Base-by-base conservation (phyloP, 2,797 vertebrate species). In the Merluccius polli region DNA sequence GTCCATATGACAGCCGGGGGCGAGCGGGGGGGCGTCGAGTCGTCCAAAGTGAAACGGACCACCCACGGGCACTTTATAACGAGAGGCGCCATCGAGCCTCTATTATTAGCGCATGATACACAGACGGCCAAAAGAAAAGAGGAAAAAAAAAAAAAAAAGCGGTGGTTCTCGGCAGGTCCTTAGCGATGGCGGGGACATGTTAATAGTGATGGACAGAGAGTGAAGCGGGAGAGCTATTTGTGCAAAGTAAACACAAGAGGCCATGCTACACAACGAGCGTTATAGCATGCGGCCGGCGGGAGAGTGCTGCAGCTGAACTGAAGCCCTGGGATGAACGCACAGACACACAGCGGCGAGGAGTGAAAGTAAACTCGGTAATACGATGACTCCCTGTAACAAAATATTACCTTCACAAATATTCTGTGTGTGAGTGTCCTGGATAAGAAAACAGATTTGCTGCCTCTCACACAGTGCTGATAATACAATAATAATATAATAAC, bases 81-180 rank as follows among this genome's bases (percentile, higher is more conserved):
- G 15, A 87, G 72, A 38, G 75, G 48, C 81, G 24, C 13, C 74
- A 83, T 81, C 32, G 74, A 48, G 78, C 78, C 79, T 16, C 77
- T 77, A 79, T 83, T 82, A 84, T 63, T 69, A 72, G 75, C 82
- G 78, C 74, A 85, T 81, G 77, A 84, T 77, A 83, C 85, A 78
- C 76, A 80, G 24, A 9, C 18, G 18, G 70, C 35, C 24, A 29
- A 27, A n/a, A 21, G 3, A 21, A 65, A 21, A 65, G 29, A 30
- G 31, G 5, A 15, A 69, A 15, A 18, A 1, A 16, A 32, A 73
- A 85, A 29, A 33, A 73, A 65, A 70, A 76, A 76, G 76, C 65
- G 74, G 63, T 33, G 72, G 71, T 74, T 63, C 74, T 71, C 67
- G 32, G 27, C 33, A 29, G 74, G 80, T 4, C 18, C 24, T 52